phyloP scores from a whole-genome alignment of 2,888 invertebrate genomes.

The Galeopsomyia nigrocyanea region DNA sequence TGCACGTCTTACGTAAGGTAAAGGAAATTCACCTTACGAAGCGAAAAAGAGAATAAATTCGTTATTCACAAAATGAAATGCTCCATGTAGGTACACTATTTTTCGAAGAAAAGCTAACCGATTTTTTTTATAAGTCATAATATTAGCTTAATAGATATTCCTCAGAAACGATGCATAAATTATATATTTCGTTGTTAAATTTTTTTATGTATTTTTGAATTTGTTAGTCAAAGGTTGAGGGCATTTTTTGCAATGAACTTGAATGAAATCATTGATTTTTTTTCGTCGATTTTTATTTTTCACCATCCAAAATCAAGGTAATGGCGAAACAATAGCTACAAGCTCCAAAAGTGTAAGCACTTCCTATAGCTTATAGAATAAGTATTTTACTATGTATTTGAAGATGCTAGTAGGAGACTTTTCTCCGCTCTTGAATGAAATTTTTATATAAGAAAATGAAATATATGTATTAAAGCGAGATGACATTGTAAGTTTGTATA shows the following conservation, averaged over 20 bases:
- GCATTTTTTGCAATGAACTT: too few species aligned
- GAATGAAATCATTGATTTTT: not conserved
- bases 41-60: too few species aligned
- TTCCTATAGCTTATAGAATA: constrained; percentile 2
- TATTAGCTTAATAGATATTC: not conserved
- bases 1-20: too few species aligned
- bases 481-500: constrained; percentile 31
- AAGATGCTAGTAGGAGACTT: constrained; percentile 4
- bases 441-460: constrained; percentile 4
- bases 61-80: too few species aligned
- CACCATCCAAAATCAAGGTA: not conserved
- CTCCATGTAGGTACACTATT: too few species aligned
- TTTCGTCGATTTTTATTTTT: constrained; percentile 6
- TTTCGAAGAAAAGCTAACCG: too few species aligned
- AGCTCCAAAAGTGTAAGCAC: constrained; percentile 23
- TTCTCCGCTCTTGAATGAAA: constrained; percentile 1
- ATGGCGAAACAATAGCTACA: constrained; percentile 1
- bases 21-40: too few species aligned
- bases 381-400: constrained; percentile 10
- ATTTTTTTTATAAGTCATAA: too few species aligned
- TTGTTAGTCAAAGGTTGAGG: too few species aligned
- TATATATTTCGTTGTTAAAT: not conserved
- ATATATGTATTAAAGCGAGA: constrained; percentile 7
- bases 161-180: not conserved
- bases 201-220: not conserved